Evolutionary conservation across 2,888 invertebrate genomes (phyloP), one percentile per base, ranked within the genome.

Genomic region (Sphaerophoria rueppellii): DNA sequence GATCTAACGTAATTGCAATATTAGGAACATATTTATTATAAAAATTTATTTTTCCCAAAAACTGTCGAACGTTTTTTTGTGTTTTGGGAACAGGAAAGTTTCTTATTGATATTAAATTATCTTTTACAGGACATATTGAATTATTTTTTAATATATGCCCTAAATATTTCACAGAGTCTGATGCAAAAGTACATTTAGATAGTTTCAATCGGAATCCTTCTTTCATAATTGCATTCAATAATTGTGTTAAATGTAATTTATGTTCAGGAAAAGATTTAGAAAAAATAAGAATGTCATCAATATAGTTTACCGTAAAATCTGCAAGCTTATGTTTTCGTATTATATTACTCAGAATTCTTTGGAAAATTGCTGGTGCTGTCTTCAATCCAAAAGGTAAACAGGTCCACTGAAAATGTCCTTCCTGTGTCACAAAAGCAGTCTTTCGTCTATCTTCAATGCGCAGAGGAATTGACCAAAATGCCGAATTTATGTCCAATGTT

Each of bases 211-310:
- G 75, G 54, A 86, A 86, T 12, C 86, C 82, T 85, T 87, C 83
- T 50, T 69, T 81, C 55, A 37, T 52, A 75, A 86, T 87, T 75
- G 82, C 75, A 65, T 86, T 67, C 24, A 87, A 69, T 63, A 86
- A 63, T 79, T 74, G 40, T 54, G 67, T 70, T 74, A 82, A 55
- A 11, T 46, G 46, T 6, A 9, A 6, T 46, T 12, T 46, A 4
- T 16, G 52, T 52, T 52, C 34, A 34, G 55, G 12, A 34, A 55
- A 55, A 4, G 55, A n/a, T 73, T 85, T 80, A 34, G 86, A 87
- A 61, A 86, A 87, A 63, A 83, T 71, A 9, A 86, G 52, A 48
- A 87, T 86, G 52, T 87, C 87, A 69, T 87, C 87, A 60, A 87
- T 86, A 70, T 86, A 87, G 57, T 87, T 87, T 43, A 71, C 86